phyloP scores from a whole-genome alignment of 2,797 vertebrate genomes.

The Pseudomugil tenellus region DNA sequence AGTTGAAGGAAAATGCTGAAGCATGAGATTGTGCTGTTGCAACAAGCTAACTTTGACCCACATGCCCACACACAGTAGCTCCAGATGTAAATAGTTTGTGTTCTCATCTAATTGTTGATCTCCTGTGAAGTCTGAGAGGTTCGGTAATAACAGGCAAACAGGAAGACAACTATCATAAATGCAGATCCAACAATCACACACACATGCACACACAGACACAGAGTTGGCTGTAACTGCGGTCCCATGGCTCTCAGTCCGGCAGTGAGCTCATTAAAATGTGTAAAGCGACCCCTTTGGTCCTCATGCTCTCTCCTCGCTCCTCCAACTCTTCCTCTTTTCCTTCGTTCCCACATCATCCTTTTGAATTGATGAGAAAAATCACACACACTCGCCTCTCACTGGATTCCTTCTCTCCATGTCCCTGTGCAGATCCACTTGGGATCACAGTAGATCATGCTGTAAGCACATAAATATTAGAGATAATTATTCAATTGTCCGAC shows the following conservation, averaged over 20 bases:
- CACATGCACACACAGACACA: constrained; percentile 43
- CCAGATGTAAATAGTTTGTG: constrained; percentile 59
- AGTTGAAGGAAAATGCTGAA: constrained; percentile 6
- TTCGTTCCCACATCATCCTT: constrained; percentile 27
- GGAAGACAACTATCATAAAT: constrained; percentile 71
- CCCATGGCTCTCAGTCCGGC: constrained; percentile 61
- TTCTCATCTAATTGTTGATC: constrained; percentile 61
- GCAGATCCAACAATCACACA: constrained; percentile 49
- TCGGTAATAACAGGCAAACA: constrained; percentile 68
- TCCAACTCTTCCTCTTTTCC: constrained; percentile 46
- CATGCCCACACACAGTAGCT: constrained; percentile 39
- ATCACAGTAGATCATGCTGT: constrained; percentile 26
- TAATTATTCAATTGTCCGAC: constrained; percentile 23
- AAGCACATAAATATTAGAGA: constrained; percentile 1
- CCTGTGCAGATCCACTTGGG: constrained; percentile 4
- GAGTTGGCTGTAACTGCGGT: constrained; percentile 59
- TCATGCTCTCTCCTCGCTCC: constrained; percentile 56
- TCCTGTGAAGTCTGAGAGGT: constrained; percentile 50
- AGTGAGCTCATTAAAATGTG: constrained; percentile 82
- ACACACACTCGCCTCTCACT: constrained; percentile 6
- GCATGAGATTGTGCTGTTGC: not conserved
- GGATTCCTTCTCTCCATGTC: not conserved
- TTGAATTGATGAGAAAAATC: constrained; percentile 10
- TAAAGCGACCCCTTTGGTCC: constrained; percentile 61
- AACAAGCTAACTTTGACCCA: not conserved